These are phyloP conservation scores for Gastracanthus pulcherrimus DNA, from an alignment of 2,888 invertebrate genomes.

Conservation along the genomic window DNA sequence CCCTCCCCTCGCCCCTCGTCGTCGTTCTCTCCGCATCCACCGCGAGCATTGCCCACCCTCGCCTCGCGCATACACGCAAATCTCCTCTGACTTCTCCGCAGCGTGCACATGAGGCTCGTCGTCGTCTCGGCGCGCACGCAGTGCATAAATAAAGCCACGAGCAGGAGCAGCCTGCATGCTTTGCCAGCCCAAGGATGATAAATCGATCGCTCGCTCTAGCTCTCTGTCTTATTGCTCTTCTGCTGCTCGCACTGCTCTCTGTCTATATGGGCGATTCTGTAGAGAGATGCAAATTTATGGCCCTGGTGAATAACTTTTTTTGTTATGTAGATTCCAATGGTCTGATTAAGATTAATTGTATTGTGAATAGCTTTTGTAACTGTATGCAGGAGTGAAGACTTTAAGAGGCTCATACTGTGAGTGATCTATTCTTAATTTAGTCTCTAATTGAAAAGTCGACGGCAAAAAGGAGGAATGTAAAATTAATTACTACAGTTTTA, in stretches of 20 bases:
- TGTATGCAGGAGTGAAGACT: too few relatives aligned
- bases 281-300: too few relatives aligned
- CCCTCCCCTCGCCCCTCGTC: not conserved
- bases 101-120: not conserved
- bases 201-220: constrained; percentile 5
- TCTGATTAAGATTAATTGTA: too few relatives aligned
- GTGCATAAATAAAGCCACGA: constrained; percentile 18
- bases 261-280: too few relatives aligned
- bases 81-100: not conserved
- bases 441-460: too few relatives aligned
- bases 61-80: not conserved
- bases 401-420: too few relatives aligned
- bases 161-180: not conserved
- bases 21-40: not conserved
- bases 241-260: not conserved
- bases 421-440: too few relatives aligned
- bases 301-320: too few relatives aligned
- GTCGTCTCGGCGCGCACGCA: not conserved
- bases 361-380: too few relatives aligned
- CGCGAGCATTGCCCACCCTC: not conserved
- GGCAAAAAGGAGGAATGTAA: too few relatives aligned
- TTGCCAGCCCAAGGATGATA: constrained; percentile 18
- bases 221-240: not conserved
- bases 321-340: too few relatives aligned
- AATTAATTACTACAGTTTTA: too few relatives aligned